A percentile compares a stretch with the other conserved stretches of the same genome.
Evolutionary conservation across 2,888 invertebrate genomes (phyloP).

Genomic region (Petrolisthes cinctipes): DNA sequence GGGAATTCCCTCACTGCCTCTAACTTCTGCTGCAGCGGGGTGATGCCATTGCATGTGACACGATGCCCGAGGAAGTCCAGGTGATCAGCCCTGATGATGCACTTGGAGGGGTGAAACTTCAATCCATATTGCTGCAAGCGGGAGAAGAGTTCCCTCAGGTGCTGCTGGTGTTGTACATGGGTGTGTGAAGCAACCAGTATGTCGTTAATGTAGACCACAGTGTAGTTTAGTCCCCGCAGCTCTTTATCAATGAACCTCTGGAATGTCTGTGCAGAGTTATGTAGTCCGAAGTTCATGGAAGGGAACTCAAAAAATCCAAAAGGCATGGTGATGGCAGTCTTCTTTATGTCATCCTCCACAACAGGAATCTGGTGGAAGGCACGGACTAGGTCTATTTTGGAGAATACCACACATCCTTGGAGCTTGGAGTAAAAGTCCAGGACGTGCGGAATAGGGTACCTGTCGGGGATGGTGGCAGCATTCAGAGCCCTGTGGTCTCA

Average conservation of each 20-base stretch:
- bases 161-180: background rate
- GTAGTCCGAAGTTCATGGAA: slow-evolving; percentile 69
- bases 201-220: background rate
- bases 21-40: background rate
- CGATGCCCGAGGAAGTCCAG: slow-evolving; percentile 21
- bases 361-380: no score
- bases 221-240: background rate
- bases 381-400: no score
- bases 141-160: background rate
- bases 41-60: background rate
- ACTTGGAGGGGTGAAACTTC: slow-evolving; percentile 7
- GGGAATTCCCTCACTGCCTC: slow-evolving; percentile 6
- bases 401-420: no score
- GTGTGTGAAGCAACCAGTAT: background rate
- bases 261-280: slow-evolving; percentile 68
- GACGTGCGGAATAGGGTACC: no score
- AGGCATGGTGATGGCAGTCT: slow-evolving; percentile 68
- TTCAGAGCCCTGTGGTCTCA: no score
- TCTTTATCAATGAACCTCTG: slow-evolving; percentile 16
- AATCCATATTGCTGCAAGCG: background rate
- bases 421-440: no score
- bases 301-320: slow-evolving; percentile 69
- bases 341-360: no score
- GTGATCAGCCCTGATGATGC: background rate
- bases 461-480: no score